Evolutionary conservation across 2,888 invertebrate genomes (phyloP).

Genomic region (Drosophila incognita): DNA sequence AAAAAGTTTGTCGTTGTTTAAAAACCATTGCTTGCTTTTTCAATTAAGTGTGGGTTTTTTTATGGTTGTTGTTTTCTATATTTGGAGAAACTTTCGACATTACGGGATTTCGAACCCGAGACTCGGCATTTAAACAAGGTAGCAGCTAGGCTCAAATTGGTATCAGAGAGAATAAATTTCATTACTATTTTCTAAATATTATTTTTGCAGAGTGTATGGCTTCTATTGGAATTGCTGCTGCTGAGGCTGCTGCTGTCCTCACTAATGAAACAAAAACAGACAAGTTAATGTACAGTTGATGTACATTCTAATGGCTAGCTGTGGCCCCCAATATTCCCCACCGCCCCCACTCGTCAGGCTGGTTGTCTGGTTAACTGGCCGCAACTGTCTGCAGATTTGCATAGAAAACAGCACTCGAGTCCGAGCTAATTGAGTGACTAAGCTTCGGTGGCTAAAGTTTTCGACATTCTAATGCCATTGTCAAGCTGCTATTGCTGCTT

Average conservation of each 20-base stretch:
- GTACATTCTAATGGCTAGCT: slow-evolving; percentile 73
- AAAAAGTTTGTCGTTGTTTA: background rate
- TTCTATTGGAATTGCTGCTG: slow-evolving; percentile 4
- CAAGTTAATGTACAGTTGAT: slow-evolving; percentile 80
- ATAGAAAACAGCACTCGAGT: slow-evolving; percentile 64
- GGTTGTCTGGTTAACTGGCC: slow-evolving; percentile 32
- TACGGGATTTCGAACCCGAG: no score
- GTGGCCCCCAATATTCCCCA: background rate
- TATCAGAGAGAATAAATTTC: no score
- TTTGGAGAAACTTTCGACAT: no score
- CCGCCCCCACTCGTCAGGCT: slow-evolving; percentile 2
- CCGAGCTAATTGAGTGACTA: slow-evolving; percentile 78
- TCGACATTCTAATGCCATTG: slow-evolving; percentile 80
- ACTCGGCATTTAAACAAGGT: no score
- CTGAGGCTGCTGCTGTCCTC: slow-evolving; percentile 42
- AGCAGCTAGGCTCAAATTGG: no score
- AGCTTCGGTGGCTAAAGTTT: slow-evolving; percentile 69
- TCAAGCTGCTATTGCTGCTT: slow-evolving; percentile 73
- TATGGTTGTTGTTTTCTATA: no score
- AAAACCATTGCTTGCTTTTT: no score
- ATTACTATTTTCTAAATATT: background rate
- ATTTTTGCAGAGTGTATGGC: background rate
- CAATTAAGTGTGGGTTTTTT: no score
- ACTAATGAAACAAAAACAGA: slow-evolving; percentile 80
- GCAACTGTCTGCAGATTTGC: slow-evolving; percentile 67